Evolutionary conservation across 1,140 invertebrate species (phyloP).

Genomic region (Scaptodrosophila lebanonensis): DNA sequence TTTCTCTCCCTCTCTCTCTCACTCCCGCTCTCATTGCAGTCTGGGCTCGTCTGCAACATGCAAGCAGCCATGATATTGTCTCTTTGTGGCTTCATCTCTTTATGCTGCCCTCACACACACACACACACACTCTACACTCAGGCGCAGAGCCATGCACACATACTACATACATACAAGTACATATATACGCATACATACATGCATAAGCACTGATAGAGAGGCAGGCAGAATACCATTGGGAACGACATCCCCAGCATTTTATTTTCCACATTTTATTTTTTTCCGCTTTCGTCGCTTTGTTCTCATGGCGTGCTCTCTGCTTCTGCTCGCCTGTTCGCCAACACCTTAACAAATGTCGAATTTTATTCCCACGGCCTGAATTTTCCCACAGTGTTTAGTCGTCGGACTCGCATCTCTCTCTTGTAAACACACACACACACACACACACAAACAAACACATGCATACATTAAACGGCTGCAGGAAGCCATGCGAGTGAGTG

Average conservation of each 20-base stretch:
- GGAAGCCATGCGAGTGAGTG: too few species aligned
- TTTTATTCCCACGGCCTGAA: slow-evolving; percentile 77
- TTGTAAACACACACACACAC: slow-evolving; percentile 3
- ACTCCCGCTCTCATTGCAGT: slow-evolving; percentile 3
- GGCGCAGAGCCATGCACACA: too few species aligned
- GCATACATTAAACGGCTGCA: slow-evolving; percentile 4
- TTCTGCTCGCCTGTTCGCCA: slow-evolving; percentile 72
- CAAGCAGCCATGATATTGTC: too few species aligned
- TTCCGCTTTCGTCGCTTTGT: slow-evolving; percentile 17
- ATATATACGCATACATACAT: too few species aligned
- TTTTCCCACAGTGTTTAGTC: slow-evolving; percentile 65
- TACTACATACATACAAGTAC: too few species aligned
- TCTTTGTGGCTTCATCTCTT: too few species aligned
- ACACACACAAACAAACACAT: slow-evolving; percentile 31
- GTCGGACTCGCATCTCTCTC: not conserved
- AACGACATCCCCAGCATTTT: too few species aligned
- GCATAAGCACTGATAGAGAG: too few species aligned
- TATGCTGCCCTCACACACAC: too few species aligned
- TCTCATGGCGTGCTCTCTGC: slow-evolving; percentile 25
- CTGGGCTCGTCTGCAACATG: slow-evolving; percentile 19
- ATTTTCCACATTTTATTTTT: too few species aligned
- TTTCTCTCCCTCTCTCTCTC: not conserved
- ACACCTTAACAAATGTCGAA: slow-evolving; percentile 77
- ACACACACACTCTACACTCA: too few species aligned
- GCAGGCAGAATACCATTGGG: too few species aligned